A percentile compares a stretch with the other conserved stretches of the same genome.
phyloP scores from a whole-genome alignment of 2,113 vertebrate genomes.

The Danio rerio region GRCz12tu NC_133200.1:7927001-7927500 shows the following conservation, averaged over 20 bases:
- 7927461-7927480: not conserved
- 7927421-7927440: slow-evolving; percentile 21
- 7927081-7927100: not conserved
- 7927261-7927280: not conserved
- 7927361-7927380: not conserved
- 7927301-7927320: slow-evolving; percentile 6
- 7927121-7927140: slow-evolving; percentile 17
- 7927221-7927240: not conserved
- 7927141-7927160: slow-evolving; percentile 28
- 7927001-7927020: not conserved
- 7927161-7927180: slow-evolving; percentile 15
- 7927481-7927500: no score
- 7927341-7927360: not conserved
- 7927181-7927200: slow-evolving; percentile 17
- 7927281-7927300: not conserved
- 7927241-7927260: not conserved
- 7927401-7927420: slow-evolving; percentile 16
- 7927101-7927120: slow-evolving; percentile 6
- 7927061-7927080: not conserved
- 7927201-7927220: not conserved
- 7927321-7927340: not conserved
- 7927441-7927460: not conserved
- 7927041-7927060: not conserved
- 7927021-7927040: not conserved
- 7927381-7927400: not conserved